phyloP scores from a whole-genome alignment of 2,113 vertebrate genomes.

The Nothobranchius kuhntae region DNA sequence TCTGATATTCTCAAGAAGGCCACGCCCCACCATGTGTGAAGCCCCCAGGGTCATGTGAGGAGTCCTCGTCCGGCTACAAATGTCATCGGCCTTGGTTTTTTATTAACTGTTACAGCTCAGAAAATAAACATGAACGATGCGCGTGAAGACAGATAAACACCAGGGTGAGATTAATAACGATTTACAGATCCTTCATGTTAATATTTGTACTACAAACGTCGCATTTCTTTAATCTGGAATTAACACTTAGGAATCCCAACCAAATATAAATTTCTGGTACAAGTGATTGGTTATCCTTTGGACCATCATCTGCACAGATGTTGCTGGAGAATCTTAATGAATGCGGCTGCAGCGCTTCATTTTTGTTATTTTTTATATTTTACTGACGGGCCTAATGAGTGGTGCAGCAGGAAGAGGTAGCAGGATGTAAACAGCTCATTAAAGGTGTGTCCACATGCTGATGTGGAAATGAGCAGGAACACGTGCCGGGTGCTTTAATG shows the following conservation, averaged over 20 bases:
- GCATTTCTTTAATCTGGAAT: not conserved
- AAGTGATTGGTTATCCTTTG: not conserved
- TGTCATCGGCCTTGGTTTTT: slow-evolving; percentile 54
- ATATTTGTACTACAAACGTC: not conserved
- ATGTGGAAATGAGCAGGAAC: slow-evolving; percentile 14
- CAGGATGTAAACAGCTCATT: slow-evolving; percentile 25
- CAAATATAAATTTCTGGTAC: not conserved
- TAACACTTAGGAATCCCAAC: not conserved
- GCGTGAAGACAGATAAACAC: not conserved
- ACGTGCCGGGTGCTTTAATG: not conserved
- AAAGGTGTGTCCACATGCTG: slow-evolving; percentile 7
- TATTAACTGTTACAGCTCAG: slow-evolving; percentile 67
- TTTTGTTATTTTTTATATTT: slow-evolving; percentile 1
- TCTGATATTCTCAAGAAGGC: slow-evolving; percentile 47
- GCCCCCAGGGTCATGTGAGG: slow-evolving; percentile 46
- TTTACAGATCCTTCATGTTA: not conserved
- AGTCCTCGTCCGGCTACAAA: slow-evolving; percentile 54
- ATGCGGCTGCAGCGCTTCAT: not conserved
- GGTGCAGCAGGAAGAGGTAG: slow-evolving; percentile 4
- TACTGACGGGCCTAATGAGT: slow-evolving; percentile 21
- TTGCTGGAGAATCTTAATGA: not conserved
- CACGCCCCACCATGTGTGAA: slow-evolving; percentile 4
- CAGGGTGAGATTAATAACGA: not conserved
- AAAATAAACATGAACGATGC: slow-evolving; percentile 22
- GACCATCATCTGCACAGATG: not conserved